These are phyloP conservation scores for Typhlomys cinereus DNA, from an alignment of 2,113 vertebrate genomes.

Conservation along the genomic window DNA sequence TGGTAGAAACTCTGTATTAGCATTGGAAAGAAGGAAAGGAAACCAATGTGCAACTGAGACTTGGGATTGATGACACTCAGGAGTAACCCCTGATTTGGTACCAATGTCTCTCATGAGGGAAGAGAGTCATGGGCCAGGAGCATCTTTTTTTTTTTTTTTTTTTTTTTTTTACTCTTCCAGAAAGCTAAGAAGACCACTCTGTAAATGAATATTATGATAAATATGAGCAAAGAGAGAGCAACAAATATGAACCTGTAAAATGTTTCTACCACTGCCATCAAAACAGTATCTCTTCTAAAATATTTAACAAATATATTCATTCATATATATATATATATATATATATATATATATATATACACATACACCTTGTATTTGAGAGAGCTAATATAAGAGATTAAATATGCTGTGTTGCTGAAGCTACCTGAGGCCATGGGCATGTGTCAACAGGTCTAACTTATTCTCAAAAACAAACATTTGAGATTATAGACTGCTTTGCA, in stretches of 20 bases:
- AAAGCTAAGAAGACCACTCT: background rate
- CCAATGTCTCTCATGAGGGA: rapidly evolving
- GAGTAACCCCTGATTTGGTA: background rate
- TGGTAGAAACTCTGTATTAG: background rate
- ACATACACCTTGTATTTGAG: background rate
- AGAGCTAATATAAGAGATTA: background rate
- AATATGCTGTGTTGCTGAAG: background rate
- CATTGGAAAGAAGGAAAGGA: background rate
- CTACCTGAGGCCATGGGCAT: no score
- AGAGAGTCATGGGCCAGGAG: rapidly evolving
- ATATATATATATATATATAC: no score
- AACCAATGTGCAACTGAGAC: background rate
- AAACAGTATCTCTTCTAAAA: background rate
- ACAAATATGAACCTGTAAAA: no score
- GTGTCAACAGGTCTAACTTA: background rate
- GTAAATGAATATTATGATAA: background rate
- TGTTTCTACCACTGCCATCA: background rate
- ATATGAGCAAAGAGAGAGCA: background rate
- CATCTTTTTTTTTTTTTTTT: rapidly evolving
- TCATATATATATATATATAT: no score
- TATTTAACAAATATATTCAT: background rate
- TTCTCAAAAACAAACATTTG: background rate
- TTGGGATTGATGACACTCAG: background rate
- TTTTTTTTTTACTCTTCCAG: rapidly evolving
- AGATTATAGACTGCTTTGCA: background rate